Base-by-base conservation (phyloP, 2,888 invertebrate species). In the Alsophila aescularia region DNA sequence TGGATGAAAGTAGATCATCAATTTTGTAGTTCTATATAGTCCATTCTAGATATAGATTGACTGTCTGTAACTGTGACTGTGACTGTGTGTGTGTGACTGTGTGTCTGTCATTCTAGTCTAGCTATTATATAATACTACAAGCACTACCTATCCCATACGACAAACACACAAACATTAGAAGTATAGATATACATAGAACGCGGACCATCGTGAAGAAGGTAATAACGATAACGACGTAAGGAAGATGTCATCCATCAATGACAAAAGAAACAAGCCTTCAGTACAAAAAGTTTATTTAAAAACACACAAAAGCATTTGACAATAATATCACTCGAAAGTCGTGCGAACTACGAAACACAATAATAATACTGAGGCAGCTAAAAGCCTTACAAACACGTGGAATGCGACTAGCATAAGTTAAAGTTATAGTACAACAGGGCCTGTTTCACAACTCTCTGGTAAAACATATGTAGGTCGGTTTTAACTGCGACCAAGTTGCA, bases 201-300 rank as follows among this genome's bases (percentile, higher is more conserved):
- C n/a, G n/a, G n/a, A n/a, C n/a, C n/a, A n/a, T n/a, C n/a, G n/a
- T n/a, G n/a, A n/a, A n/a, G n/a, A n/a, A n/a, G n/a, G n/a, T n/a
- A n/a, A n/a, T n/a, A n/a, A n/a, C n/a, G n/a, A n/a, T n/a, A n/a
- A n/a, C n/a, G n/a, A n/a, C n/a, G n/a, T n/a, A n/a, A n/a, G n/a
- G n/a, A n/a, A n/a, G n/a, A n/a, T n/a, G n/a, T n/a, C n/a, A n/a
- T n/a, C 18, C 18, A 21, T 37, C 3, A 2, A 18, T 31, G 8
- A 42, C 12, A 12, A 12, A 40, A 18, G 8, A 52, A 44, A 52
- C 34, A 40, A 24, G 4, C 27, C 6, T 16, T 29, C 12, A 31
- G 35, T 53, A 53, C 29, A 61, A 58, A 37, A 43, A 8, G 14
- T 47, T 51, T n/a, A 54, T 52, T 47, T 12, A 55, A 43, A 45